Evolutionary conservation across 2,113 vertebrate species (phyloP).

Genomic region (Lamprotornis superbus): DNA sequence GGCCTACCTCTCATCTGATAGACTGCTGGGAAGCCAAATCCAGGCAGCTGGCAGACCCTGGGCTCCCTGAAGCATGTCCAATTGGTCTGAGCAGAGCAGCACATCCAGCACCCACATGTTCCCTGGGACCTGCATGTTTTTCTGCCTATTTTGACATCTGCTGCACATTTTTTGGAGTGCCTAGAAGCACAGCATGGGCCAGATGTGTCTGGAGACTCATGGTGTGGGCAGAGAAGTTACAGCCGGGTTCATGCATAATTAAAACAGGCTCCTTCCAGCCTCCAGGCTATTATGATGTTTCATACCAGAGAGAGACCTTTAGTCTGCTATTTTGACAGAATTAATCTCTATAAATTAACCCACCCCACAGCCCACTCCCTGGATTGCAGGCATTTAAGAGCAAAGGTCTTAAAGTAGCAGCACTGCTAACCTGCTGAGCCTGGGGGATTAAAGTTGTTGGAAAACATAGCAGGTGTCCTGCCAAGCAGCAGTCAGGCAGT

Average conservation of each 20-base stretch:
- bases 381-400: neutral
- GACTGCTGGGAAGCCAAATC: neutral
- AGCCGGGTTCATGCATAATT: slow-evolving; percentile 29
- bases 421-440: neutral
- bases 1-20: neutral
- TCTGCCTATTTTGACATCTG: neutral
- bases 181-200: neutral
- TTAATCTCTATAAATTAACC: neutral
- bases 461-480: neutral
- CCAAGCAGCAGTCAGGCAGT: neutral
- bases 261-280: slow-evolving; percentile 14
- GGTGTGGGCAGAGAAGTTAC: neutral
- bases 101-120: neutral
- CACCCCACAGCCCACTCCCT: neutral
- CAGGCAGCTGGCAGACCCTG: neutral
- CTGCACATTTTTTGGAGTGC: neutral
- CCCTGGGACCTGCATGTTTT: neutral
- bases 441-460: neutral
- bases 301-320: slow-evolving; percentile 10
- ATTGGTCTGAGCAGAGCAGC: neutral
- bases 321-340: neutral
- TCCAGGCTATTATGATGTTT: neutral
- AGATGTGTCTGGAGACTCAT: neutral
- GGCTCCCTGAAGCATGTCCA: neutral
- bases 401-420: neutral